Evolutionary conservation across 2,113 vertebrate genomes (phyloP).

Genomic region (Acinonyx jubatus): DNA sequence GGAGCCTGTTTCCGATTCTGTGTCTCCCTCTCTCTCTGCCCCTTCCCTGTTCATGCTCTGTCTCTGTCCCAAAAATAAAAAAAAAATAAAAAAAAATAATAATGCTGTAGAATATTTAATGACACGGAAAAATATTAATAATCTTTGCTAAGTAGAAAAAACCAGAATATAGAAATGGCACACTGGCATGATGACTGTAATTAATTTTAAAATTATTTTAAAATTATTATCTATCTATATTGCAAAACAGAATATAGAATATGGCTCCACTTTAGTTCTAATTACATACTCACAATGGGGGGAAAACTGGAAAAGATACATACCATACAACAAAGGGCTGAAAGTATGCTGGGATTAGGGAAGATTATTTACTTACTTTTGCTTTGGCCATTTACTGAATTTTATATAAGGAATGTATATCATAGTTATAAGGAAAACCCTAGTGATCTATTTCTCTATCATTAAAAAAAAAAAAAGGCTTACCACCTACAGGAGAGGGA

Average conservation of each 20-base stretch:
- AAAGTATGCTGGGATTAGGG: neutral
- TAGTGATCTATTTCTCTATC: slow-evolving; percentile 37
- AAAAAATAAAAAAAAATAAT: neutral
- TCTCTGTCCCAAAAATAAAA: no score
- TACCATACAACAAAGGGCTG: slow-evolving; percentile 1
- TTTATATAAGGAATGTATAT: neutral
- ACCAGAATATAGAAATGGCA: neutral
- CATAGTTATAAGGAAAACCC: neutral
- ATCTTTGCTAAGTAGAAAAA: slow-evolving; percentile 55
- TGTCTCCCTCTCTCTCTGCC: no score
- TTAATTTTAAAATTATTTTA: no score
- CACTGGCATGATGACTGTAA: no score
- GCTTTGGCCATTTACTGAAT: slow-evolving; percentile 28
- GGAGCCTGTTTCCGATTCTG: no score
- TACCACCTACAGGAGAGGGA: neutral
- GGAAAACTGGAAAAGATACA: neutral
- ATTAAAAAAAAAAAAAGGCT: neutral
- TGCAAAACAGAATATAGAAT: slow-evolving; percentile 46
- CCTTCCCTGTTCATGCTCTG: no score
- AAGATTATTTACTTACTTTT: slow-evolving; percentile 50
- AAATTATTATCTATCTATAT: no score
- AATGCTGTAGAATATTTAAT: slow-evolving; percentile 55
- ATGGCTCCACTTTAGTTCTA: slow-evolving; percentile 41
- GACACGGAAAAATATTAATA: slow-evolving; percentile 62
- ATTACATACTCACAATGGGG: neutral